Evolutionary conservation across 2,888 invertebrate species (phyloP), one percentile per base, ranked within the genome.

Genomic region (Pterostichus madidus): DNA sequence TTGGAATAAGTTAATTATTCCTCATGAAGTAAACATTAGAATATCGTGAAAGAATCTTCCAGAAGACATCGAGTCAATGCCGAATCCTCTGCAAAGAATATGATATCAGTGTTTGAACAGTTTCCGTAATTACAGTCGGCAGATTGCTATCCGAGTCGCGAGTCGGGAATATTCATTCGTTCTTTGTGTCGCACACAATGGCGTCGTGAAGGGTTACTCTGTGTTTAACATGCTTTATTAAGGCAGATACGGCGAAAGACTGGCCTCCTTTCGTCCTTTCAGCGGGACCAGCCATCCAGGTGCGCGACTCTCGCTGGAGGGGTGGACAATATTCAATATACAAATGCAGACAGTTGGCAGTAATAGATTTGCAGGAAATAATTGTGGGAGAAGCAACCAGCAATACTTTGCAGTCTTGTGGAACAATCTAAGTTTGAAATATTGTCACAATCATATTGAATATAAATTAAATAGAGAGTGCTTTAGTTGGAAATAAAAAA

Each of bases 161-260:
- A 39, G 39, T 39, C 39, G 39, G 39, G 71, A 68, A 68, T 68
- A 68, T 68, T 46, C 11, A 5, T 71, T 71, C 49, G 35, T 17
- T 59, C 71, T 71, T 71, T 71, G 71, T 71, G 71, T 46, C 44
- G 13, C 17, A 17, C 59, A 71, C 71, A 71, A 71, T 71, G 68
- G 15, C 35, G 13, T 53, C 53, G 53, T 39, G 68, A 39, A 68
- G 71, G 71, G 71, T 71, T 71, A 46, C 17, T 39, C 71, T 49
- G 46, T 49, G 71, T 49, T 71, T 71, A 71, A 71, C 71, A 71
- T 71, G 71, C 46, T 71, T 71, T 71, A 71, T 71, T 71, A 68
- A 71, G 24, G 71, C 17, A 46, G 44, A 59, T 17, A 59, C 13
- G 13, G 0, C 13, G 59, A 59, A 59, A 59, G 59, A 49, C 49